Evolutionary conservation across 2,113 vertebrate genomes (phyloP), one percentile per base, ranked within the genome.

Genomic region (Halichoerus grypus): DNA sequence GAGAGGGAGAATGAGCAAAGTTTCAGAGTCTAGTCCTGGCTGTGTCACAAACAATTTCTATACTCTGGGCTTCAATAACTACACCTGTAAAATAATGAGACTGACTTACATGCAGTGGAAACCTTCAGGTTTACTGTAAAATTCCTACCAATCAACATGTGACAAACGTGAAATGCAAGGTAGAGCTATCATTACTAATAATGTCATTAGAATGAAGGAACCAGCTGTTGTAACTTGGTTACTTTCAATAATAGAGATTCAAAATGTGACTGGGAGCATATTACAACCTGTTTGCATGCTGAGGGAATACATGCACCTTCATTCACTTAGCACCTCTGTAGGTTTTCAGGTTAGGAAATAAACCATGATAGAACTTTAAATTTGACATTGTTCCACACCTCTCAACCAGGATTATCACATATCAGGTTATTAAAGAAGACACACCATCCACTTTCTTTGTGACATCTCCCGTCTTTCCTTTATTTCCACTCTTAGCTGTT

Each of bases 171-270:
- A 86, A 82, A 74, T 82, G 13, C 63, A 69, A 72, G n/a, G 18
- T 51, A 46, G 69, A 76, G 14, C 39, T 92, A 53, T 93, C 85
- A 91, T 93, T 69, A 96, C 80, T 51, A 97, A 86, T 28, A 39
- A 36, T 80, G 61, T 39, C 55, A 92, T 53, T 76, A 80, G 36
- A 67, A 93, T 76, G 63, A 94, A 89, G 33, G 46, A 93, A 81
- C 21, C 26, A 76, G 57, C 59, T 94, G 7, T 36, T 76, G 42
- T 87, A 87, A 61, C 13, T 84, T 61, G 5, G 21, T 63, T 86
- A 19, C 53, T 96, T 88, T 93, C 28, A 94, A 49, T 63, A 88
- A 94, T 0, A 57, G 63, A 79, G 39, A 63, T 79, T 96, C 59
- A 93, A 53, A 82, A 57, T 51, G 18, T 76, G 82, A 83, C 18